These are phyloP conservation scores for Drosophila bocqueti DNA, from an alignment of 1,140 invertebrate genomes.

Conservation along the genomic window DNA sequence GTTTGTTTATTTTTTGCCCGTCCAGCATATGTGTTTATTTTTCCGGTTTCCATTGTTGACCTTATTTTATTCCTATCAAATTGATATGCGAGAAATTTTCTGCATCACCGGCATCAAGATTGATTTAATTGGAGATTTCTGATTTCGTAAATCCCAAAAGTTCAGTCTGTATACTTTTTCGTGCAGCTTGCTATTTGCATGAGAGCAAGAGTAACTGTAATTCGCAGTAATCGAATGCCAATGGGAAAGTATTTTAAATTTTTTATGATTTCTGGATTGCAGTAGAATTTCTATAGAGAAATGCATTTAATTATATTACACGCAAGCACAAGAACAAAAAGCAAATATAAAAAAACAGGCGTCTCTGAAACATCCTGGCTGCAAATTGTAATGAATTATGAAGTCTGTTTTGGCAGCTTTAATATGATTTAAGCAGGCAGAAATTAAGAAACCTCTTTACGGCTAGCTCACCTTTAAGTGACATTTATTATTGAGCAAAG, in stretches of 20 bases:
- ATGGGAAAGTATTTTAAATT: neutral
- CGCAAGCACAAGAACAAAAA: neutral
- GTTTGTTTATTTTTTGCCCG: constrained; percentile 8
- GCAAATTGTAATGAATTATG: constrained; percentile 19
- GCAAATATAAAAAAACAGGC: neutral
- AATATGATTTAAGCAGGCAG: constrained; percentile 25
- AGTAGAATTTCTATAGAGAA: neutral
- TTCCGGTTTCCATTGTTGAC: constrained; percentile 14
- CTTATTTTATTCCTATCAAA: constrained; percentile 34
- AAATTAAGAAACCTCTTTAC: constrained; percentile 14
- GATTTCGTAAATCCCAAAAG: constrained; percentile 1
- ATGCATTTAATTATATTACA: constrained; percentile 26
- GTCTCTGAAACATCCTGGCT: neutral
- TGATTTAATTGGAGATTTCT: constrained; percentile 42
- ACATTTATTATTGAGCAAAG: constrained; percentile 41
- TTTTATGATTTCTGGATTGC: constrained; percentile 3
- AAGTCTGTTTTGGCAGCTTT: constrained; percentile 13
- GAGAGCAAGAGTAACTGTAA: neutral
- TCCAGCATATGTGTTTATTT: constrained; percentile 35
- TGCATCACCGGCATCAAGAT: constrained; percentile 22
- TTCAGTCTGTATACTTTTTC: neutral
- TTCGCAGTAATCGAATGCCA: neutral
- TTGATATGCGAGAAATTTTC: constrained; percentile 28
- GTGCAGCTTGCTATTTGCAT: neutral
- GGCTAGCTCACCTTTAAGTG: constrained; percentile 15